phyloP scores from a whole-genome alignment of 2,113 vertebrate species.

The Salvator merianae region DNA sequence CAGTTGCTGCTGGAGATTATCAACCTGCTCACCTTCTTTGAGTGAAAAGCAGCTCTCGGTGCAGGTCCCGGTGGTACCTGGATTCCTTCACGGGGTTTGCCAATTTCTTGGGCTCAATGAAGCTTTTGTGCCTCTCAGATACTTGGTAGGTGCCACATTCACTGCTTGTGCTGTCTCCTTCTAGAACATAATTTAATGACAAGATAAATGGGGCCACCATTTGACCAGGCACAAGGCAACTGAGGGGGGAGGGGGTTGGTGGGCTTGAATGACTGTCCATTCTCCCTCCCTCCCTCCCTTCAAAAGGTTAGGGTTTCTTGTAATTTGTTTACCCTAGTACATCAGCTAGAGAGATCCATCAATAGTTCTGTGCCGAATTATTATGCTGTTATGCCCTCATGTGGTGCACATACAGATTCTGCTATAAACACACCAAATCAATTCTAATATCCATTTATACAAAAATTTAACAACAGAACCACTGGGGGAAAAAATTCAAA shows the following conservation, averaged over 20 bases:
- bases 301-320: neutral
- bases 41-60: slow-evolving; percentile 79
- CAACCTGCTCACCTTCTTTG: slow-evolving; percentile 73
- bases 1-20: too few species aligned
- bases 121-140: slow-evolving; percentile 29
- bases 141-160: slow-evolving; percentile 32
- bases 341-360: neutral
- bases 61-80: slow-evolving; percentile 72
- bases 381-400: neutral
- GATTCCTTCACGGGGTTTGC: slow-evolving; percentile 68
- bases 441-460: neutral
- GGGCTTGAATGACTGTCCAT: neutral
- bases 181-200: slow-evolving; percentile 28
- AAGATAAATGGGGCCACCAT: neutral
- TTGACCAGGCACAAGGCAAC: neutral
- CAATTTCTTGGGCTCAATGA: slow-evolving; percentile 66
- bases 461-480: neutral
- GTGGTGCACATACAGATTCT: neutral
- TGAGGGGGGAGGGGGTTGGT: neutral
- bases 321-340: neutral
- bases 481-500: neutral
- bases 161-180: slow-evolving; percentile 24
- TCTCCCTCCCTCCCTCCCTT: neutral
- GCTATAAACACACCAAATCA: neutral
- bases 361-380: neutral